Conservation (phyloP, 2,113 vertebrate genomes). For the Boleophthalmus pectinirostris region DNA sequence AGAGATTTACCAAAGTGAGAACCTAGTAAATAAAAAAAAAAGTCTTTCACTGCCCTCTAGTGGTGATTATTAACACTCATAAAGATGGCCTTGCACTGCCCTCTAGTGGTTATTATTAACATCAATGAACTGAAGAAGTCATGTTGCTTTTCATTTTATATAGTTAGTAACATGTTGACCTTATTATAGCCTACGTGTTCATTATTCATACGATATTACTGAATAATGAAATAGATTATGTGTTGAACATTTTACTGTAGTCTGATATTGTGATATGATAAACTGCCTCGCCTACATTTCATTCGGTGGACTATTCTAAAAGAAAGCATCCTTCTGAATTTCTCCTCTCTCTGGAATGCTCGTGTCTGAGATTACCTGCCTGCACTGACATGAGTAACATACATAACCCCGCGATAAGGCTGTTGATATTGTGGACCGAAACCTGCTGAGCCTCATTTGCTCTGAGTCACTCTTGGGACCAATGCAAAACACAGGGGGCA, state of each 20-base stretch:
- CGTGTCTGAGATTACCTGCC: conserved; percentile 39
- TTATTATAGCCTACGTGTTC: neutral
- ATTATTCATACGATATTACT: neutral
- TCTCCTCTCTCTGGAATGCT: conserved; percentile 10
- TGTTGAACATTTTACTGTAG: too few species aligned
- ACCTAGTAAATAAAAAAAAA: neutral
- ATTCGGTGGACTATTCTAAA: too few species aligned
- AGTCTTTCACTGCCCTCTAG: neutral
- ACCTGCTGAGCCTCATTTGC: neutral
- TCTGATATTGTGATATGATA: too few species aligned
- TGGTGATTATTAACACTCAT: neutral
- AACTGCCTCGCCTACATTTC: too few species aligned
- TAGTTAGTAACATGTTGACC: neutral
- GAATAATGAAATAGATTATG: too few species aligned
- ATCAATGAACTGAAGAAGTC: neutral
- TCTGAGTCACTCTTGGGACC: neutral
- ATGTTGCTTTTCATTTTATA: neutral
- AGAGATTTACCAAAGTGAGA: neutral
- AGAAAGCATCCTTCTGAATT: too few species aligned
- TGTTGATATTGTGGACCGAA: neutral
- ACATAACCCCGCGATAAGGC: conserved; percentile 16
- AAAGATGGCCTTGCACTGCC: too few species aligned
- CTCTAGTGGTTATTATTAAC: too few species aligned
- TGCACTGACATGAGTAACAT: conserved; percentile 34
- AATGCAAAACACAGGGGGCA: neutral